Base-by-base conservation (phyloP, 2,113 vertebrate genomes). In the Synodontis membranacea region DNA sequence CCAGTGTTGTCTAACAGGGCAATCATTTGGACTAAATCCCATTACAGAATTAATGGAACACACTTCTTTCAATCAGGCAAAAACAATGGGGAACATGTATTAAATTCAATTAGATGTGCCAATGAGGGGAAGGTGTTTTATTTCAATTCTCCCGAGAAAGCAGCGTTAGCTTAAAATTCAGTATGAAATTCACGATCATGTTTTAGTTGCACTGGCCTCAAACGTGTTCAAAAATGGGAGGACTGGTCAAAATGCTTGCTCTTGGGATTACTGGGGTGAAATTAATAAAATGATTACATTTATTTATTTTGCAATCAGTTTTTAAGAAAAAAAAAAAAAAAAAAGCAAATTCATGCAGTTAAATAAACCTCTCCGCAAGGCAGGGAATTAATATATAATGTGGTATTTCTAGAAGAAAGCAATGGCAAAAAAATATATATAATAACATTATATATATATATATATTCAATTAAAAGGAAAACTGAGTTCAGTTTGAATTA, bases 21-120 rank as follows among this genome's bases (percentile, higher is more conserved):
- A 91, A 93, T 94, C 83, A 94, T 92, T 94, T 93, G 90, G 91
- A 92, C 92, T 92, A 90, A 93, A 93, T 86, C 81, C 88, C 88
- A 92, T 93, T 91, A 93, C 90, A 93, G 89, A 91, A 93, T 84
- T 86, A 91, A 92, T 90, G 90, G 90, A 82, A 64, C 64, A 28
- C 60, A 85, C 86, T 93, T 90, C 90, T 93, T 90, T 89, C 86
- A 88, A 87, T 89, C 79, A 88, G 88, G 80, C 84, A 88, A 88
- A 90, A 92, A 89, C 90, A 92, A 91, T 72, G 89, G 90, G 86
- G 86, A 54, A 83, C 86, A 90, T 90, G 48, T 85, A 87, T 87
- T 90, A 92, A 91, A 93, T 92, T 91, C 80, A 88, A 92, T 93
- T 91, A 93, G 90, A 82, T 74, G 88, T 88, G 84, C 75, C 87